Evolutionary conservation across 2,113 vertebrate genomes (phyloP), one percentile per base, ranked within the genome.

Genomic region (Hypocryptadius cinnamomeus): DNA sequence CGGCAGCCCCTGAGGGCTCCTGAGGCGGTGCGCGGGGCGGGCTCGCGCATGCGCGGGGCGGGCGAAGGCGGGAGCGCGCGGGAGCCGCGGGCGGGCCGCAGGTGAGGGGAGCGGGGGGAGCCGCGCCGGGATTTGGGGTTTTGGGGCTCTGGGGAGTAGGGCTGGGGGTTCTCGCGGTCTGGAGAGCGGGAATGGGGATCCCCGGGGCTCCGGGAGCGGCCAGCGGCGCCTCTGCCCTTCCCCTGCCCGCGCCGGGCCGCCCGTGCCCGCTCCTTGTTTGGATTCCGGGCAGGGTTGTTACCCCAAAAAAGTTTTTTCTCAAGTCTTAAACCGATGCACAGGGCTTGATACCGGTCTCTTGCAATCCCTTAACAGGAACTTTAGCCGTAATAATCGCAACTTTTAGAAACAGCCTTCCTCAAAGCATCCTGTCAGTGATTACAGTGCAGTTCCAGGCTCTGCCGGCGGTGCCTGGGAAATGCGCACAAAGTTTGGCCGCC

Each of bases 381-480:
- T 73, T 1, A 45, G 16, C 16, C 18, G 0, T 31, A 11, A 22
- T 25, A 28, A 45, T 23, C 6, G 0, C 3, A 13, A 51, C 5
- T 2, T 30, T 45, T 10, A 31, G 27, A 42, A 66, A 22, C 2
- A 18, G 5, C 3, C 8, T 83, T 53, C 16, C 57, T 35, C 23
- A 37, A 59, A 27, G 15, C 39, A 6, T 22, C 31, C 30, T 28
- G 40, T 51, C 35, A 6, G 8, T 47, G 33, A 10, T 44, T 25
- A 17, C 15, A 1, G n/a, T 30, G 59, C 18, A n/a, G 0, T 30
- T 61, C 16, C 0, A 4, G 27, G 42, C 39, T 65, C 53, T 33
- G 35, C 23, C n/a, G 4, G 16, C 9, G 3, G 18, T 4, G 6
- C 63, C 8, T 25, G 24, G 2, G 8, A 35, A 33, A 30, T 5